Conservation (phyloP, 2,888 invertebrate species). For the Habrosyne pyritoides region DNA sequence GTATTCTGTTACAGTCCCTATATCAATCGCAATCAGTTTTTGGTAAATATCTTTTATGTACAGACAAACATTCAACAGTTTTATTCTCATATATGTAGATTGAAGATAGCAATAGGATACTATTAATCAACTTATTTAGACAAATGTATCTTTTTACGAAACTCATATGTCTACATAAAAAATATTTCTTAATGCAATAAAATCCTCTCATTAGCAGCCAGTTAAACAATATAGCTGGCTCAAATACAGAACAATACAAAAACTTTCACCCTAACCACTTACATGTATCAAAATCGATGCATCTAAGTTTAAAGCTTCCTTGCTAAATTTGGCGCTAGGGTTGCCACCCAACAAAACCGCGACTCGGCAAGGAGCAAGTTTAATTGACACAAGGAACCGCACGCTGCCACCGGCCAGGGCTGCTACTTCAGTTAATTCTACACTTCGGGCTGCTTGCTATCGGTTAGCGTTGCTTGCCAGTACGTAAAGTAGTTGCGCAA, state of each 20-base stretch:
- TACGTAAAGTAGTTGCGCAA: not conserved
- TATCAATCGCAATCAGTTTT: no score
- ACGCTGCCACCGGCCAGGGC: conserved; percentile 16
- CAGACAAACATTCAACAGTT: no score
- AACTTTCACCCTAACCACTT: not conserved
- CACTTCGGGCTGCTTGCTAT: not conserved
- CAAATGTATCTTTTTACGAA: no score
- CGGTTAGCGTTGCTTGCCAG: not conserved
- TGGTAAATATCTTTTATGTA: no score
- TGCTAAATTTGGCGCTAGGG: conserved; percentile 38
- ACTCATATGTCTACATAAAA: no score
- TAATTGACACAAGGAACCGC: conserved; percentile 54
- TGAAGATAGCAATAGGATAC: no score
- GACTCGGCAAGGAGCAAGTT: conserved; percentile 34
- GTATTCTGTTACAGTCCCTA: no score
- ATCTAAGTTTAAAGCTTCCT: conserved; percentile 30
- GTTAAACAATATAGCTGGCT: no score
- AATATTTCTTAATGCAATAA: no score
- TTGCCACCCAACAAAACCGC: conserved; percentile 20
- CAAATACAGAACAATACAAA: not conserved
- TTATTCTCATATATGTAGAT: no score
- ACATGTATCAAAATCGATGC: not conserved
- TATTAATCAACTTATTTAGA: no score
- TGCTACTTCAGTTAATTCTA: conserved; percentile 9
- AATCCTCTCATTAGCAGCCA: no score